Base-by-base conservation (phyloP, 2,888 invertebrate species). In the Magallana nippona region DNA sequence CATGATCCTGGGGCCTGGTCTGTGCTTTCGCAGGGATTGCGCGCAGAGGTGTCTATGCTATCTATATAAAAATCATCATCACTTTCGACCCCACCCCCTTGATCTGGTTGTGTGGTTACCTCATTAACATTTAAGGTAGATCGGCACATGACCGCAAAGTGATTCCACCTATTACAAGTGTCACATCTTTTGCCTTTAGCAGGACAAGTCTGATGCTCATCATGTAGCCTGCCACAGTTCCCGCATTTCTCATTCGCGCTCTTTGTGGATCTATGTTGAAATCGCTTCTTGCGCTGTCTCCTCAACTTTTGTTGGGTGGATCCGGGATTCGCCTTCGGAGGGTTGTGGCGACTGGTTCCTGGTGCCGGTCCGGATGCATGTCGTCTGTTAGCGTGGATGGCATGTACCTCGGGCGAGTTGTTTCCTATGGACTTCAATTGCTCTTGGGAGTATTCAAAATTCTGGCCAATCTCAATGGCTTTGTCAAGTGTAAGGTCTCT, bases 401-500 rank as follows among this genome's bases (percentile, higher is more conserved):
- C 32, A 32, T 71, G 32, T 10, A 32, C 13, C 71, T 71, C 71
- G 22, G 32, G 22, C 27, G 27, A 13, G 60, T 27, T 27, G 2
- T 27, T 71, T 27, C 27, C 71, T 55, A 78, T 78, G 55, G 55
- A 56, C 55, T 78, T 55, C 1, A 78, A 1, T 55, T 78, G 78
- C 13, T 78, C 13, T 15, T 3, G 78, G 56, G 19, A 78, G 17
- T 55, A 78, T 55, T 78, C 55, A 78, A 55, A 78, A 10, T n/a
- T 55, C 22, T 78, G n/a, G 13, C n/a, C 55, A 19, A 78, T 78
- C 22, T 78, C 78, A 1, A 78, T 56, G 56, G 55, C 78, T 78
- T 78, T 55, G 55, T 78, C 78, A n/a, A 78, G 55, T 1, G 78
- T 78, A 11, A 78, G 22, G n/a, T 78, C 56, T 15, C 55, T 56